Conservation (phyloP, 2,888 invertebrate genomes). For the Acrocyrtus sp. region DNA sequence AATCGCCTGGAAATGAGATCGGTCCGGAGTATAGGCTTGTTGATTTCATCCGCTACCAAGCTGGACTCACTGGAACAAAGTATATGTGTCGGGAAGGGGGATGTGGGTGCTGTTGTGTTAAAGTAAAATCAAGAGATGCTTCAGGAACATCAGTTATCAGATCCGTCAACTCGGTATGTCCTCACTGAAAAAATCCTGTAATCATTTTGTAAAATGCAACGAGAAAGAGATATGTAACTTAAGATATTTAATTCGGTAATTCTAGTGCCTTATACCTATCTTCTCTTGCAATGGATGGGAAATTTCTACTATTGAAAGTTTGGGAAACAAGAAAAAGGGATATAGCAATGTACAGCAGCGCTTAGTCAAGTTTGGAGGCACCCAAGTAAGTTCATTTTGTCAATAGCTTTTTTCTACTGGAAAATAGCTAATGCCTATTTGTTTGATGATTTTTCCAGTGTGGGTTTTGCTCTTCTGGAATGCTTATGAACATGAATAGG, state of each 20-base stretch:
- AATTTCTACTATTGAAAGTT: conserved; percentile 79
- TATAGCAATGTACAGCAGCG: conserved; percentile 77
- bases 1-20: conserved; percentile 12
- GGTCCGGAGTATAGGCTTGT: conserved; percentile 53
- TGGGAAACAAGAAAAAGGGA: conserved; percentile 74
- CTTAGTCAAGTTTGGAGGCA: conserved; percentile 75
- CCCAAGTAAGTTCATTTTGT: conserved; percentile 68
- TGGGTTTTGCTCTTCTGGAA: conserved; percentile 81
- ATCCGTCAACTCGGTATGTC: conserved; percentile 75
- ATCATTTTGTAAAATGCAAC: background rate
- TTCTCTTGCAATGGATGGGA: conserved; percentile 75
- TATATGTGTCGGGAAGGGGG: conserved; percentile 71
- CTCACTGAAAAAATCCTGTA: background rate
- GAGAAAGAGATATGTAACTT: background rate
- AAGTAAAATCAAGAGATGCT: conserved; percentile 42
- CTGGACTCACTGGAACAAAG: conserved; percentile 54
- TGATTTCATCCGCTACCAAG: conserved; percentile 58
- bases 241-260: no score
- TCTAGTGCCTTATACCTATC: conserved; percentile 74
- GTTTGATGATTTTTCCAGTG: conserved; percentile 68
- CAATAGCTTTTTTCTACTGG: background rate
- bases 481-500: conserved; percentile 74
- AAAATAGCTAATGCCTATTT: no score
- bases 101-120: conserved; percentile 73
- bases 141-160: conserved; percentile 68